Percentiles rank a stretch among this genome's conserved stretches.
These are phyloP conservation scores for Ammospiza caudacuta DNA, from an alignment of 2,113 vertebrate species.

Conservation along the genomic window DNA sequence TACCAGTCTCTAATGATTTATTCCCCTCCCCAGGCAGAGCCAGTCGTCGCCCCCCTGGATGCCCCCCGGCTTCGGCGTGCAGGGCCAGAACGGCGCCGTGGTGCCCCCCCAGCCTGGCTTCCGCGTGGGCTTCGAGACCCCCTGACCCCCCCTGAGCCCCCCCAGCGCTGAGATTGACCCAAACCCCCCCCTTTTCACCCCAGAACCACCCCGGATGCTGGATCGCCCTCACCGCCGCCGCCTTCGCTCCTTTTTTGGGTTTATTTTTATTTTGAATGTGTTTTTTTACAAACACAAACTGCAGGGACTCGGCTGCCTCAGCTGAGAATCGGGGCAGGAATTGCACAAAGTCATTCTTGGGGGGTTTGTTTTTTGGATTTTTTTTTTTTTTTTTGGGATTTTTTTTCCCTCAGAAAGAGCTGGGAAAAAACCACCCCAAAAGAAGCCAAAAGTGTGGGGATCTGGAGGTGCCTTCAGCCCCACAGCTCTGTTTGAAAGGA, in stretches of 20 bases:
- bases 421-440: background rate
- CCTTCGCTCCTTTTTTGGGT: background rate
- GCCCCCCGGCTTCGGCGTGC: conserved; percentile 83
- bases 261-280: background rate
- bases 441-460: conserved; percentile 69
- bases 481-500: conserved; percentile 55
- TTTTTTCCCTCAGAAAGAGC: background rate
- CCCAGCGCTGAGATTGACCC: too few species aligned
- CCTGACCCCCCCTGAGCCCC: conserved; percentile 15
- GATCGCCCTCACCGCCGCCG: too few species aligned
- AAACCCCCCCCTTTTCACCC: too few species aligned
- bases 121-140: conserved; percentile 90
- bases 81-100: conserved; percentile 89
- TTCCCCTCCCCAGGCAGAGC: conserved; percentile 71
- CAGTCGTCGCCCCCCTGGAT: conserved; percentile 86
- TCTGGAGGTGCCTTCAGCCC: conserved; percentile 68
- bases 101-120: conserved; percentile 87
- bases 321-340: conserved; percentile 84
- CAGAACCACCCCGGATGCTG: background rate
- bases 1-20: too few species aligned
- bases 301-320: conserved; percentile 86
- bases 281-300: conserved; percentile 79
- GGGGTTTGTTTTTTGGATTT: too few species aligned
- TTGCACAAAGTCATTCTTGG: conserved; percentile 81
- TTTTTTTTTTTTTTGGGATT: too few species aligned